Conservation (phyloP, 2,113 vertebrate genomes). For the Podarcis muralis region DNA sequence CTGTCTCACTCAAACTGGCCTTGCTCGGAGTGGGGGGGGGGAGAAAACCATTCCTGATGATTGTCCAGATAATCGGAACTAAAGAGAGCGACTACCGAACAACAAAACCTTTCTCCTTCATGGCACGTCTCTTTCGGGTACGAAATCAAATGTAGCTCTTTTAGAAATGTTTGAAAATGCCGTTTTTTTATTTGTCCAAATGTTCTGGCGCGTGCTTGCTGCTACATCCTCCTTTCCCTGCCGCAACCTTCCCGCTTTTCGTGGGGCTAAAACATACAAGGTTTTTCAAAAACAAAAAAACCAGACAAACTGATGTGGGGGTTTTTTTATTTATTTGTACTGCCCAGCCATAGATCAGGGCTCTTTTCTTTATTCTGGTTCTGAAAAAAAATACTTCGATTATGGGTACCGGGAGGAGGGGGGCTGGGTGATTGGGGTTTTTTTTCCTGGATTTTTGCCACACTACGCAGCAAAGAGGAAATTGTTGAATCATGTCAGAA, state of each 20-base stretch:
- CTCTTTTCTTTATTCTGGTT: neutral
- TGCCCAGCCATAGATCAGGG: neutral
- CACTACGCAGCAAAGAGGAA: neutral
- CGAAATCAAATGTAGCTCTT: slow-evolving; percentile 68
- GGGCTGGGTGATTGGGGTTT: slow-evolving; percentile 16
- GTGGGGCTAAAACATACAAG: slow-evolving; percentile 39
- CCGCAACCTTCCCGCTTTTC: slow-evolving; percentile 33
- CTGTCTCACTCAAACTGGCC: slow-evolving; percentile 74
- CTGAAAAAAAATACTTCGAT: neutral
- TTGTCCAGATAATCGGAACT: slow-evolving; percentile 72
- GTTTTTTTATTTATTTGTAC: neutral
- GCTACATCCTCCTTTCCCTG: slow-evolving; percentile 38
- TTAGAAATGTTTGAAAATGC: slow-evolving; percentile 61
- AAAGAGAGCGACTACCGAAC: slow-evolving; percentile 67
- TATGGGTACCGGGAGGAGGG: slow-evolving; percentile 9
- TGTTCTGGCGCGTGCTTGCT: slow-evolving; percentile 48
- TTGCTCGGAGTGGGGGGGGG: slow-evolving; percentile 62
- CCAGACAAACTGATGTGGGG: slow-evolving; percentile 1
- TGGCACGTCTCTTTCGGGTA: slow-evolving; percentile 72
- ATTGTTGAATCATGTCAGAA: slow-evolving; percentile 68
- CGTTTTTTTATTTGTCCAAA: slow-evolving; percentile 51
- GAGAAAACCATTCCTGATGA: slow-evolving; percentile 69
- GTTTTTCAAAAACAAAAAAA: slow-evolving; percentile 31
- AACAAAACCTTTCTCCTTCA: slow-evolving; percentile 67
- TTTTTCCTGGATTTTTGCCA: slow-evolving; percentile 23